Base-by-base conservation (phyloP, 2,113 vertebrate species). In the Oxyura jamaicensis region DNA sequence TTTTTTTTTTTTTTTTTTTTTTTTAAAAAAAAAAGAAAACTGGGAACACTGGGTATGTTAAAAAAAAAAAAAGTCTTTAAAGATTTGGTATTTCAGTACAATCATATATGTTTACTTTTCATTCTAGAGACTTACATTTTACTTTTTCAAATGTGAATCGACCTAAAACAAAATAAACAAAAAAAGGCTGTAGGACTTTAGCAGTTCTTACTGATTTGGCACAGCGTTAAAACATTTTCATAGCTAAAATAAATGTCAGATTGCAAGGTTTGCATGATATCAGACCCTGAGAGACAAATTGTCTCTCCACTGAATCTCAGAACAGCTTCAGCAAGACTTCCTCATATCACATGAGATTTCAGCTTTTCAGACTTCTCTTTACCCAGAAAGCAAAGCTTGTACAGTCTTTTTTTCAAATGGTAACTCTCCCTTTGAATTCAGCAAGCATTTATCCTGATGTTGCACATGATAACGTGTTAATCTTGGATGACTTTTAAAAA, bases 181-280 rank as follows among this genome's bases (percentile, higher is more conserved):
- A 91, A 94, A 75, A 81, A 90, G 85, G 66, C 92, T 83, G 67
- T 68, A n/a, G 16, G 78, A 75, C 39, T 96, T 93, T 41, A 58
- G 42, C 92, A 86, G 63, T 67, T 90, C 41, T 73, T 77, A 60
- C 55, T 85, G 97, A 92, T 92, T 95, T 71, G 83, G 91, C 63
- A 48, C 2, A 26, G 90, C 41, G 67, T 93, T 96, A 90, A 46
- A 86, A 77, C 96, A 96, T 97, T 97, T 99, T 98, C 98, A 97
- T 98, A 98, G 98, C 98, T 98, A 98, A 99, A 99, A 98, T 98
- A 99, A 99, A 99, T 99, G 99, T 99, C 99, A 98, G 98, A 98
- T 98, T 98, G 98, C 98, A 94, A 97, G 98, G 98, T 97, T 96
- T 97, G 97, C 95, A 96, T 76, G 98, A 98, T 98, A 98, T 89